Conservation (phyloP, 2,797 vertebrate genomes). For the Spondyliosoma cantharus region DNA sequence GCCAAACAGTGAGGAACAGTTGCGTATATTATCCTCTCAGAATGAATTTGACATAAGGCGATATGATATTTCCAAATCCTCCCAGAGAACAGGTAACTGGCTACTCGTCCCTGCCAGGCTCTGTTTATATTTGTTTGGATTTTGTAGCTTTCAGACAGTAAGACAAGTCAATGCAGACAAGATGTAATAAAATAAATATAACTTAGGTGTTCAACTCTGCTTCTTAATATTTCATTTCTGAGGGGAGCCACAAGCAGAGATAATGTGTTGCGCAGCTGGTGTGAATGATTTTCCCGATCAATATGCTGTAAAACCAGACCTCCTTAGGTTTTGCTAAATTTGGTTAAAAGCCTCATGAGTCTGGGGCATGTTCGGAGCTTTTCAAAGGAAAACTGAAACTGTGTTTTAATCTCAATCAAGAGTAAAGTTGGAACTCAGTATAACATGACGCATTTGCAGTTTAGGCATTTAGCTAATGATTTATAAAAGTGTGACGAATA, state of each 20-base stretch:
- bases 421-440: not conserved
- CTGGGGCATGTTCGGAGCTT: not conserved
- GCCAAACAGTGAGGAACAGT: conserved; percentile 21
- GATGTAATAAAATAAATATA: not conserved
- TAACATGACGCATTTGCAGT: conserved; percentile 7
- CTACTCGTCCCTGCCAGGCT: not conserved
- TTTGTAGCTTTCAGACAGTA: conserved; percentile 7
- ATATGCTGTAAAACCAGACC: conserved; percentile 15
- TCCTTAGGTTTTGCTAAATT: not conserved
- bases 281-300: conserved; percentile 4
- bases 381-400: not conserved
- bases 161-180: not conserved
- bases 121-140: conserved; percentile 11
- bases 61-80: not conserved
- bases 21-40: conserved; percentile 29
- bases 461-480: not conserved
- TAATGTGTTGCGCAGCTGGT: not conserved
- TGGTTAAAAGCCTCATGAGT: not conserved
- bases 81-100: not conserved
- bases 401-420: not conserved
- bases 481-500: conserved; percentile 13
- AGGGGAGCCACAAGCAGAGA: conserved; percentile 3
- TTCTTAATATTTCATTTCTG: conserved; percentile 11
- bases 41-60: conserved; percentile 28
- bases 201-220: not conserved